Evolutionary conservation across 2,113 vertebrate genomes (phyloP), one percentile per base, ranked within the genome.

Genomic region (Perccottus glenii): DNA sequence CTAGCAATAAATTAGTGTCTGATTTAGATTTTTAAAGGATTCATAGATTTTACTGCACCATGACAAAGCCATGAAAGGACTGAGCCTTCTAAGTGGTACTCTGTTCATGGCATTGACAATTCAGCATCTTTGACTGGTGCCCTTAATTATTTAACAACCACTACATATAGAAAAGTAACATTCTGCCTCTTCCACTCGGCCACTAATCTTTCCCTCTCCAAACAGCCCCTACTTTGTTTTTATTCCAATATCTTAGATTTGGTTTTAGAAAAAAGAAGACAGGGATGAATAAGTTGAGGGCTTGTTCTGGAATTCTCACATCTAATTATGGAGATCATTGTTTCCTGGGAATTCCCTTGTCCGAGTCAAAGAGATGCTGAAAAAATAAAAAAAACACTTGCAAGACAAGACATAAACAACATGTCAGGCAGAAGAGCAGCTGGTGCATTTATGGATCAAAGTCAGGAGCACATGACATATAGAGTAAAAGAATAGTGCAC

Each of bases 321-420:
- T n/a, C n/a, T n/a, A 78, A 83, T 90, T 69, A 65, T 45, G 67
- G 6, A 32, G 64, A 68, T 67, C 53, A 67, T 53, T 35, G 71
- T 82, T 86, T 84, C 74, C 82, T 78, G 82, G 82, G 79, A 71
- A 86, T 82, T 85, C 83, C 87, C 80, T 83, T n/a, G 63, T 66
- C 10, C 69, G 63, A 75, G 57, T 33, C 61, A 48, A 42, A 48
- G 35, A 48, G 73, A 64, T 59, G 77, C 61, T 44, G 57, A 0
- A 27, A 6, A 19, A 45, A 43, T 10, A 7, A 58, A 35, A n/a
- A 43, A 0, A 53, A 46, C 38, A 6, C 8, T 40, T 40, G 38
- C 38, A 8, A 6, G 38, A 40, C 38, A 40, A 40, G 38, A 5
- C 38, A 40, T 6, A 5, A 38, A 38, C 36, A 40, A 40, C 8